Base-by-base conservation (phyloP, 2,113 vertebrate species). In the Scophthalmus maximus region DNA sequence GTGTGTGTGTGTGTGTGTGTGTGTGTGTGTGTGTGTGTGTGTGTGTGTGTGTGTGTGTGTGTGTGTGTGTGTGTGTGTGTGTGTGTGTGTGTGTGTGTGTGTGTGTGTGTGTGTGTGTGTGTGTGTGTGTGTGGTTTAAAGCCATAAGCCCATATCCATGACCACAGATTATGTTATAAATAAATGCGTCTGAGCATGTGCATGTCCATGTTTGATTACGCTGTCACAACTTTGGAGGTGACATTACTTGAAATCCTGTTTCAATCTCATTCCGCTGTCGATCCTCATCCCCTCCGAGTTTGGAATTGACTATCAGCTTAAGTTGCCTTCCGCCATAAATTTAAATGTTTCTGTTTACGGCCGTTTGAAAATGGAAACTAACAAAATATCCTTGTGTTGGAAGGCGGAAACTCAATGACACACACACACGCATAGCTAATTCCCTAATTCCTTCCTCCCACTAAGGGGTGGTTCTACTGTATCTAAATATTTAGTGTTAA, bases 91-190 rank as follows among this genome's bases (percentile, higher is more conserved):
- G n/a, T n/a, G n/a, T n/a, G n/a, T n/a, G n/a, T n/a, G n/a, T 32
- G 59, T 66, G 72, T 51, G 58, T 57, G 47, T 38, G 47, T 38
- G 42, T 55, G 66, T 23, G 53, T 23, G 68, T 25, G 53, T 76
- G 52, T 12, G 25, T 23, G 52, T 53, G 68, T 20, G 56, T 17
- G 77, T 17, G 59, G 73, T 60, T 58, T 77, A 79, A 44, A 84
- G 64, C 65, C 40, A 47, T 85, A 79, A 86, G n/a, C 74, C 65
- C 60, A 69, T 60, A 81, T 73, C 83, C 76, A 77, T 73, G 68
- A 76, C 78, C 46, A 53, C 46, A 84, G 84, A 89, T 91, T 85
- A 88, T 52, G 75, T 66, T 88, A 79, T 76, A 77, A 82, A 88
- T 88, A 88, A 82, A 68, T 44, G 67, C 25, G 32, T 50, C 36